These are phyloP conservation scores for Bubo bubo DNA, from an alignment of 2,113 vertebrate species.

Conservation along the genomic window DNA sequence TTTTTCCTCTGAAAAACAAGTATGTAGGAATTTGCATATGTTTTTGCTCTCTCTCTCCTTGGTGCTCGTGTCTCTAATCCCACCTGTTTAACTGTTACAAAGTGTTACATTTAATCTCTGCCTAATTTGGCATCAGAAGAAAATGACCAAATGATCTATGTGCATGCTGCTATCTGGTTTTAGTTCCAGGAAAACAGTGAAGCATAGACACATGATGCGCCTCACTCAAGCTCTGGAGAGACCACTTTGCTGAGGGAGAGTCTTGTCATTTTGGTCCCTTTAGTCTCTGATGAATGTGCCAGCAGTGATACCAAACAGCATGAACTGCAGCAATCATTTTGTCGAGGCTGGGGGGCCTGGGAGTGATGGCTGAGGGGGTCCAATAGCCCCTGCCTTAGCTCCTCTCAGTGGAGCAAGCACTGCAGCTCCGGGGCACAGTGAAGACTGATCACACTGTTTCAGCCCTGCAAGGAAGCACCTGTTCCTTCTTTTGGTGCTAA, in stretches of 20 bases:
- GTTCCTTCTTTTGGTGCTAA: not conserved
- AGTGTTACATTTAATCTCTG: conserved; percentile 22
- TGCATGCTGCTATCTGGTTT: not conserved
- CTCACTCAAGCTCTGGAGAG: not conserved
- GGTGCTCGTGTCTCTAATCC: not conserved
- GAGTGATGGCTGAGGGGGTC: not conserved
- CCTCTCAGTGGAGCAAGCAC: not conserved
- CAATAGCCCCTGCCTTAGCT: accelerated
- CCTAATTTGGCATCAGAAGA: conserved; percentile 11
- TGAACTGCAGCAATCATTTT: not conserved
- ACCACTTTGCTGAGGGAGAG: not conserved
- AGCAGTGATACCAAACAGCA: not conserved
- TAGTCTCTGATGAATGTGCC: not conserved
- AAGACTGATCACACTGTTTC: not conserved
- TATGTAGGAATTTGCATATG: not conserved
- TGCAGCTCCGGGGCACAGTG: not conserved
- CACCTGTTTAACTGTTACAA: not conserved
- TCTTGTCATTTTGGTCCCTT: not conserved
- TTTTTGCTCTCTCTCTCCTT: not conserved
- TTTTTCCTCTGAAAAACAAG: not conserved
- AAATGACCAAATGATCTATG: conserved; percentile 7
- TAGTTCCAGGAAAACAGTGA: not conserved
- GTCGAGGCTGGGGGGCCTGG: not conserved
- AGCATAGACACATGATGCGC: not conserved
- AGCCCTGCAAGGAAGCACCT: not conserved